These are phyloP conservation scores for Mechanitis messenoides DNA, from an alignment of 2,888 invertebrate species.

Conservation along the genomic window DNA sequence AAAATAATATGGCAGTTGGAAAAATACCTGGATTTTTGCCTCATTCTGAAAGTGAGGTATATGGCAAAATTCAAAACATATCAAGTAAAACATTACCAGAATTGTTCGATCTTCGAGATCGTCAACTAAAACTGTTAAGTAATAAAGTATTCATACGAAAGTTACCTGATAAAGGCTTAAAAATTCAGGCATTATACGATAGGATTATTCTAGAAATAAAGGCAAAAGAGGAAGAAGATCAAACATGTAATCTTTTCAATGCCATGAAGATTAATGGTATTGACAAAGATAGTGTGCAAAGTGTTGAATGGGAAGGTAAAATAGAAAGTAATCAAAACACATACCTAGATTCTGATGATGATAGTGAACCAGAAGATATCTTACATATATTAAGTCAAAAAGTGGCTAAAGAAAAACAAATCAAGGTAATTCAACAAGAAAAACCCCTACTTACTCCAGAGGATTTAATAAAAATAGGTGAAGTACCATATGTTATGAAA, in stretches of 20 bases:
- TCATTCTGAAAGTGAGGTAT: conserved; percentile 65
- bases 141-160: conserved; percentile 72
- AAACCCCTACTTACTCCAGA: conserved; percentile 69
- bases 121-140: conserved; percentile 74
- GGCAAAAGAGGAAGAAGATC: conserved; percentile 67
- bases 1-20: conserved; percentile 32
- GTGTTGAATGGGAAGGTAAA: conserved; percentile 78
- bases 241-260: conserved; percentile 68
- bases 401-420: conserved; percentile 66
- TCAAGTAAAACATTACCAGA: conserved; percentile 63
- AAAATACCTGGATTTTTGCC: conserved; percentile 70
- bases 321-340: conserved; percentile 43
- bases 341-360: conserved; percentile 75
- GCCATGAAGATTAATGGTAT: conserved; percentile 64
- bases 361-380: conserved; percentile 77
- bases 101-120: conserved; percentile 70
- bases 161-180: conserved; percentile 78
- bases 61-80: conserved; percentile 73
- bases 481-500: conserved; percentile 70
- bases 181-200: conserved; percentile 66
- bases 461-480: conserved; percentile 68
- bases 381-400: conserved; percentile 77
- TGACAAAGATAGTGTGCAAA: conserved; percentile 66
- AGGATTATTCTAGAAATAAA: conserved; percentile 69
- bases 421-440: conserved; percentile 62